A percentile compares a stretch with the other conserved stretches of the same genome.
phyloP scores from a whole-genome alignment of 2,888 invertebrate genomes.

The Diadegma fenestrale region DNA sequence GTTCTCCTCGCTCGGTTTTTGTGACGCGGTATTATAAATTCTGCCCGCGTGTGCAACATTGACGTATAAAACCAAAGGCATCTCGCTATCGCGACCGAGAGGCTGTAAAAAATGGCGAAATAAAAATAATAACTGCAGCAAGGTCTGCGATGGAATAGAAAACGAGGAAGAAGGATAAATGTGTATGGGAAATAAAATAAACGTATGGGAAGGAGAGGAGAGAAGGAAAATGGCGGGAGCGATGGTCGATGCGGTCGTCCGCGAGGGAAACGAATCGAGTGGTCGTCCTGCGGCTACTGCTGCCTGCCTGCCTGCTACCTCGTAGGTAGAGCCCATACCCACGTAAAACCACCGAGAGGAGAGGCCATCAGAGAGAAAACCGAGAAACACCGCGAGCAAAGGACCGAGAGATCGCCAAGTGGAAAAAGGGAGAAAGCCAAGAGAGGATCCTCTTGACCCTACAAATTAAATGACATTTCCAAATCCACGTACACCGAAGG shows the following conservation, averaged over 20 bases:
- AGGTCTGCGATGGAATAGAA: not conserved
- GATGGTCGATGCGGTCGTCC: constrained; percentile 55
- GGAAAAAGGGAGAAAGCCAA: constrained; percentile 48
- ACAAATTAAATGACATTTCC: constrained; percentile 66
- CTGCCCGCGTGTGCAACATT: constrained; percentile 50
- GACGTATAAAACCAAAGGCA: constrained; percentile 52
- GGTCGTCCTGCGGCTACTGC: constrained; percentile 38
- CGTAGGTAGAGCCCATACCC: constrained; percentile 9
- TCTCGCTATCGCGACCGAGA: constrained; percentile 43
- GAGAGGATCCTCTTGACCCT: constrained; percentile 63
- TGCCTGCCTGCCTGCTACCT: constrained; percentile 32
- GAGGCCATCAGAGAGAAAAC: constrained; percentile 44
- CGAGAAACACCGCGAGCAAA: constrained; percentile 30
- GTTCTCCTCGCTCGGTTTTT: constrained; percentile 11
- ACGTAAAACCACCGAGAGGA: constrained; percentile 10
- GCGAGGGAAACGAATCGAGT: constrained; percentile 45
- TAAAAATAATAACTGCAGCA: constrained; percentile 14
- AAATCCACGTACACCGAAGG: constrained; percentile 32
- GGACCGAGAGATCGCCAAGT: constrained; percentile 16
- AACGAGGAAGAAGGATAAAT: not conserved
- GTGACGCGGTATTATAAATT: constrained; percentile 23
- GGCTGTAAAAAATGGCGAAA: constrained; percentile 55
- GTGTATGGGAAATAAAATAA: constrained; percentile 56
- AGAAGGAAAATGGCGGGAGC: constrained; percentile 42
- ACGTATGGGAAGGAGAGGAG: constrained; percentile 35